Percentiles rank a stretch among this genome's conserved stretches.
phyloP scores from a whole-genome alignment of 2,113 vertebrate species.

The Menura novaehollandiae region DNA sequence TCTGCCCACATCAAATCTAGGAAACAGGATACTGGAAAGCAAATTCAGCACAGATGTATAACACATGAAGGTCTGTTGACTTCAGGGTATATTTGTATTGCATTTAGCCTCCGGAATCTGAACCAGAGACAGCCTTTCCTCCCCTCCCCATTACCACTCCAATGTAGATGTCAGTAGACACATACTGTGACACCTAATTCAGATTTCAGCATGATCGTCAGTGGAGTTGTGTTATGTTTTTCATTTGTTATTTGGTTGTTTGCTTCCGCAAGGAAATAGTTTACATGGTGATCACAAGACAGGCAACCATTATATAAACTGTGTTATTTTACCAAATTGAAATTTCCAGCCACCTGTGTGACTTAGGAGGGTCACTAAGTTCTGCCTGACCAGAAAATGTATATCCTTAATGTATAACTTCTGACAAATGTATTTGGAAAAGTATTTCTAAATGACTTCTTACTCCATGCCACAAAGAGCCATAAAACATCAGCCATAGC shows the following conservation, averaged over 20 bases:
- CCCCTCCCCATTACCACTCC: not conserved
- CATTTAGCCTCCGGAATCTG: not conserved
- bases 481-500: not conserved
- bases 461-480: not conserved
- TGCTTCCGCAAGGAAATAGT: not conserved
- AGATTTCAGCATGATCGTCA: not conserved
- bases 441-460: not conserved
- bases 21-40: not conserved
- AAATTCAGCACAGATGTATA: not conserved
- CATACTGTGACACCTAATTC: not conserved
- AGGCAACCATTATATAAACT: not conserved
- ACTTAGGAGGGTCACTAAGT: not conserved
- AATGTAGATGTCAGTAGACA: not conserved
- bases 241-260: not conserved
- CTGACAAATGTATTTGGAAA: not conserved
- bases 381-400: not conserved
- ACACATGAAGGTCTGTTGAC: not conserved
- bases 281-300: not conserved
- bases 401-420: not conserved
- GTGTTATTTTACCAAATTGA: not conserved
- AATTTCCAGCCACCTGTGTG: not conserved
- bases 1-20: not conserved
- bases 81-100: not conserved
- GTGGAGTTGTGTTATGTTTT: not conserved
- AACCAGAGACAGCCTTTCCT: not conserved